phyloP scores from a whole-genome alignment of 2,113 vertebrate species.

The Phylloscopus trochilus region DNA sequence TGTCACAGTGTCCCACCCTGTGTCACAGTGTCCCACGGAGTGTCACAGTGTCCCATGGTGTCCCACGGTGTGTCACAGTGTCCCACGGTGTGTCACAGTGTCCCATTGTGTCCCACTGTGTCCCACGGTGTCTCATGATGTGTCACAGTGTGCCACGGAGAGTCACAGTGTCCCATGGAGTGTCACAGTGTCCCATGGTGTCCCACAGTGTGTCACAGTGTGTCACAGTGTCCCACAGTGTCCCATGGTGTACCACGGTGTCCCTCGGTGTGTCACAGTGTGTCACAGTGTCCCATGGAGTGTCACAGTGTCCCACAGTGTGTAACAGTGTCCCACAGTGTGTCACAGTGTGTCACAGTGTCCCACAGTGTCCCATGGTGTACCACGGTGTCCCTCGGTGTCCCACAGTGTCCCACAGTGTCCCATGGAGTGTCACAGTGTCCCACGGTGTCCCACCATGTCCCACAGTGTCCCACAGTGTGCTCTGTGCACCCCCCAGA shows the following conservation, averaged over 20 bases:
- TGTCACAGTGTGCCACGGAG: not conserved
- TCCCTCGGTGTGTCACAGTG: no score
- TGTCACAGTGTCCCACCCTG: not conserved
- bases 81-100: no score
- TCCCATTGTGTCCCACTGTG: rapidly evolving
- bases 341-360: rapidly evolving
- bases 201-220: rapidly evolving
- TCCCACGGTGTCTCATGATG: not conserved
- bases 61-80: no score
- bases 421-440: rapidly evolving
- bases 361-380: no score
- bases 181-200: not conserved
- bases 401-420: no score
- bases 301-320: not conserved
- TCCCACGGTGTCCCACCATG: not conserved
- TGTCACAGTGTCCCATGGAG: no score
- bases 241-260: no score
- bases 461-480: not conserved
- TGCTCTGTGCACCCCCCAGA: not conserved
- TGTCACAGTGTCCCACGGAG: no score
- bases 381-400: no score
- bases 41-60: no score
- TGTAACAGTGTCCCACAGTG: not conserved
- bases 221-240: no score
- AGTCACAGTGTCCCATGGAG: no score